Base-by-base conservation (phyloP, 2,888 invertebrate species). In the Galerucella nymphaeae region DNA sequence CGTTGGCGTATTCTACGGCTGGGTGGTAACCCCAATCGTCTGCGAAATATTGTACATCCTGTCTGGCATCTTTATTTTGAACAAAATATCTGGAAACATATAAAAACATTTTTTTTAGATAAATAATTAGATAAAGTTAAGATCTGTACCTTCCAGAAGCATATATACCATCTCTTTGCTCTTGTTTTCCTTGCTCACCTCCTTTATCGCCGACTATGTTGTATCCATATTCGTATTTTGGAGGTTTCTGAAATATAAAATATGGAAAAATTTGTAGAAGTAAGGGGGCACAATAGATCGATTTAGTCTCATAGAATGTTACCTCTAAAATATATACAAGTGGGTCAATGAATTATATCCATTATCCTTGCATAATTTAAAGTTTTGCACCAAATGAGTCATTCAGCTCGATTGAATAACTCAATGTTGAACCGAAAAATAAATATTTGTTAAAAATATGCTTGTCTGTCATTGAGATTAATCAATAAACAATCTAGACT, bases 1-100 rank as follows among this genome's bases (percentile, higher is more conserved):
- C 85, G 38, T 89, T 89, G 80, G 87, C 88, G 80, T 91, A 89
- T 67, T 88, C 87, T 62, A 90, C 89, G 18, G 90, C 88, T 8
- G 91, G 90, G 85, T 92, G 92, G 85, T 90, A 91, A 14, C 91
- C 91, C 88, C 89, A 90, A 80, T 89, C 89, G 80, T 92, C 91
- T 0, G 90, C 90, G 48, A 90, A 85, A 83, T 92, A 91, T 75
- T 89, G 87, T 20, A 92, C 90, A 72, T 89, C 88, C 76, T 90
- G 89, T 63, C 87, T 83, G 30, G 86, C 80, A 57, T 84, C 82
- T 30, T 79, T 78, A 41, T 80, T 82, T 75, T 85, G 82, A 0
- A 86, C 85, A 74, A 85, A 86, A 75, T 86, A 86, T 69, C 85
- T 85, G 73, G 45, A 53, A 18, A n/a, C 8, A 48, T n/a, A 14